These are phyloP conservation scores for Pseudeuparius sepicola DNA, from an alignment of 2,888 invertebrate species.

Conservation along the genomic window DNA sequence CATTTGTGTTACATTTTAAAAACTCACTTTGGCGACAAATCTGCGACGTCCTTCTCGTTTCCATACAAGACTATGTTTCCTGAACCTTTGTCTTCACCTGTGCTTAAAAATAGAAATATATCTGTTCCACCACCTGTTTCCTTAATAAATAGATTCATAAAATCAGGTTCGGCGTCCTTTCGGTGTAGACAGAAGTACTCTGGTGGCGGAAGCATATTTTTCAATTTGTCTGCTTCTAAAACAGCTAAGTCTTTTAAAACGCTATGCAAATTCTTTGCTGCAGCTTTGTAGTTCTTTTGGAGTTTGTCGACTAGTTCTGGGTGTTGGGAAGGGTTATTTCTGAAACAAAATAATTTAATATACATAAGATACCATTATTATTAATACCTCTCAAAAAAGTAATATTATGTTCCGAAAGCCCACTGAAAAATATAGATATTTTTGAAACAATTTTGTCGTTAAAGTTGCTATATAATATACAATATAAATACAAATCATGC, in stretches of 20 bases:
- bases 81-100: conserved; percentile 56
- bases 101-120: conserved; percentile 56
- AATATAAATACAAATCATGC: no score
- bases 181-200: conserved; percentile 51
- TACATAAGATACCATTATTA: no score
- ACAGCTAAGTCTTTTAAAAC: conserved; percentile 59
- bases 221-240: conserved; percentile 55
- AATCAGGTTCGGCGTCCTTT: conserved; percentile 71
- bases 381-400: no score
- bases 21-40: conserved; percentile 52
- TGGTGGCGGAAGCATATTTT: conserved; percentile 40
- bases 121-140: conserved; percentile 46
- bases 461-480: no score
- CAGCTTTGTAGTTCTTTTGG: conserved; percentile 54
- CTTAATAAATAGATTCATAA: conserved; percentile 58
- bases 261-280: conserved; percentile 54
- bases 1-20: no score
- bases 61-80: conserved; percentile 50
- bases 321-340: conserved; percentile 61
- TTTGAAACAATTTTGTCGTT: no score
- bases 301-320: conserved; percentile 63
- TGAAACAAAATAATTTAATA: conserved; percentile 37
- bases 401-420: no score
- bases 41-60: conserved; percentile 43
- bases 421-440: no score